Conservation (phyloP, 2,113 vertebrate genomes). For the Caretta caretta region DNA sequence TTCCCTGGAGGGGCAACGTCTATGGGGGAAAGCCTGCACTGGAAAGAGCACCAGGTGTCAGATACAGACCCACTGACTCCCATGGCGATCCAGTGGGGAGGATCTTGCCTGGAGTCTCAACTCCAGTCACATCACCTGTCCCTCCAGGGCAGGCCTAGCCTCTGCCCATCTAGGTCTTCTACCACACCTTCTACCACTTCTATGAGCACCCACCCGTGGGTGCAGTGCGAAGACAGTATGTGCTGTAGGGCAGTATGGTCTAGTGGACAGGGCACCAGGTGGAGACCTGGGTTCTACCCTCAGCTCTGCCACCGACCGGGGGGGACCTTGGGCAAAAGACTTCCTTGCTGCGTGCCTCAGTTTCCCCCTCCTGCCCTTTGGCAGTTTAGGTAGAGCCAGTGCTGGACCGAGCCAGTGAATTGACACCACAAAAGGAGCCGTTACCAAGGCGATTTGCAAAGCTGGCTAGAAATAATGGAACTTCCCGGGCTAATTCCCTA, state of each 20-base stretch:
- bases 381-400: no score
- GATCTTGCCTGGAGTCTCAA: no score
- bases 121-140: no score
- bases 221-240: not conserved
- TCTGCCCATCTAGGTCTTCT: not conserved
- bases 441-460: not conserved
- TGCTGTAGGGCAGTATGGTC: not conserved
- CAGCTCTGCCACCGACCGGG: not conserved
- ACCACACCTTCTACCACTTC: no score
- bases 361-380: no score
- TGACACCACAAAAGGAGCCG: not conserved
- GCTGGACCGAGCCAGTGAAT: no score
- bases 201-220: no score
- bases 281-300: not conserved
- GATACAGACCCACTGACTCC: not conserved
- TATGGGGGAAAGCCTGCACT: not conserved
- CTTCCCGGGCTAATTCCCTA: not conserved
- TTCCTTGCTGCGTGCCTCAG: not conserved
- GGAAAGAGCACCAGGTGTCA: not conserved
- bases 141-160: not conserved
- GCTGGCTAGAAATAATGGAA: not conserved
- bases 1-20: not conserved
- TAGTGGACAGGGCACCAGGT: not conserved
- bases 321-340: accelerated
- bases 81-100: no score